Conservation (phyloP, 2,888 invertebrate species). For the Melangyna quadrimaculata region DNA sequence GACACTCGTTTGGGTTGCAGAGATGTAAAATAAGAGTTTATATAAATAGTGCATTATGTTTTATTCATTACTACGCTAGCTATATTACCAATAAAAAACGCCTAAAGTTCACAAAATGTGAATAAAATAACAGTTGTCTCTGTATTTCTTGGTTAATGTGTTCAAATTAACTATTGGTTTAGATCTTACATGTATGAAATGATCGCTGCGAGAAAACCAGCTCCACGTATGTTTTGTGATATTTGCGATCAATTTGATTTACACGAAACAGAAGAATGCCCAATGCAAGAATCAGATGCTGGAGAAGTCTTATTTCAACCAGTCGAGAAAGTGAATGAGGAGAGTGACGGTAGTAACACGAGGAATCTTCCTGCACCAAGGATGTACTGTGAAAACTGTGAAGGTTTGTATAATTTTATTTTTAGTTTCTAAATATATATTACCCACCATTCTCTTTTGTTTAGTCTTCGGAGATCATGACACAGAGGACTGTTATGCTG, state of each 20-base stretch:
- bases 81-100: too few relatives aligned
- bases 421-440: neutral
- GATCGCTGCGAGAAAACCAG: slow-evolving; percentile 81
- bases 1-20: too few relatives aligned
- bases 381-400: slow-evolving; percentile 96
- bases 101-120: too few relatives aligned
- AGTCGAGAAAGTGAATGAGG: neutral
- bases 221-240: slow-evolving; percentile 96
- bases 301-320: slow-evolving; percentile 79
- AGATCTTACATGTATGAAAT: slow-evolving; percentile 83
- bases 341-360: slow-evolving; percentile 74
- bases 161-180: slow-evolving; percentile 1
- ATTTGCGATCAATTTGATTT: slow-evolving; percentile 98
- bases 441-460: neutral
- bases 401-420: slow-evolving; percentile 86
- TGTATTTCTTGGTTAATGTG: neutral
- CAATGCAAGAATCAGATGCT: slow-evolving; percentile 88
- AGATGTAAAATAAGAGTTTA: too few relatives aligned
- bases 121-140: too few relatives aligned
- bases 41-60: too few relatives aligned
- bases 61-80: too few relatives aligned
- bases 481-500: slow-evolving; percentile 50
- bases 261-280: slow-evolving; percentile 99
- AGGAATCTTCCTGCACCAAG: slow-evolving; percentile 82
- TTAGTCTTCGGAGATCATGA: slow-evolving; percentile 52